These are phyloP conservation scores for Anthopleura xanthogrammica DNA, from an alignment of 92 coral and sea anemone species.

Conservation along the genomic window DNA sequence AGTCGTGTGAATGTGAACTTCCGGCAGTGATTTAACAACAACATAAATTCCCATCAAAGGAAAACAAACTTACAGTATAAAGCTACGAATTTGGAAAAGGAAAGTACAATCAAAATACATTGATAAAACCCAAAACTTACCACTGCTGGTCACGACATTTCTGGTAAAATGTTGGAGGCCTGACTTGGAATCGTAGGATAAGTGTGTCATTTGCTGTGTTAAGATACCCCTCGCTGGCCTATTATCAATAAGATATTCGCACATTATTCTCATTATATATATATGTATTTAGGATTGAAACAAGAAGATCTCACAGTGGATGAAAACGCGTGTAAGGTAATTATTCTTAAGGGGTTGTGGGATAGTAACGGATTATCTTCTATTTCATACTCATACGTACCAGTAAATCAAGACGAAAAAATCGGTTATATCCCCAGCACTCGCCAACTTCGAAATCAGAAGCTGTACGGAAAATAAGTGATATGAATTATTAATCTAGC, in stretches of 20 bases:
- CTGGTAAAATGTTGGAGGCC: conserved; percentile 99
- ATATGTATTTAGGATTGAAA: too few relatives aligned
- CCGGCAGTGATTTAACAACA: too few relatives aligned
- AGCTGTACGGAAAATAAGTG: conserved; percentile 47
- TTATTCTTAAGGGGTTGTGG: not conserved
- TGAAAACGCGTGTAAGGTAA: not conserved
- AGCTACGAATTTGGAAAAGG: too few relatives aligned
- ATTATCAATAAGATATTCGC: not conserved
- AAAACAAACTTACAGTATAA: too few relatives aligned
- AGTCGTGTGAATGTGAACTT: too few relatives aligned
- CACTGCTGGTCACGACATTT: conserved; percentile 98
- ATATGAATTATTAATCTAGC: not conserved
- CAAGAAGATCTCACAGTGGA: too few relatives aligned
- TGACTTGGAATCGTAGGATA: conserved; percentile 94
- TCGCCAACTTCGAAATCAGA: conserved; percentile 99
- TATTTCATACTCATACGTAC: conserved; percentile 40
- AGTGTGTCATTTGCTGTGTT: conserved; percentile 94
- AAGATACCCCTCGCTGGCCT: conserved; percentile 97
- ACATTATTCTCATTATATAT: too few relatives aligned
- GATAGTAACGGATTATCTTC: too few relatives aligned
- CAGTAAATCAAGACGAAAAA: conserved; percentile 96
- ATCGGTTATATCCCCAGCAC: conserved; percentile 98
- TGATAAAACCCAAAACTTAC: conserved; percentile 38
- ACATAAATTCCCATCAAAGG: too few relatives aligned
- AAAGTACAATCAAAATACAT: not conserved